Base-by-base conservation (phyloP, 2,888 invertebrate species). In the Pinctada fucata region DNA sequence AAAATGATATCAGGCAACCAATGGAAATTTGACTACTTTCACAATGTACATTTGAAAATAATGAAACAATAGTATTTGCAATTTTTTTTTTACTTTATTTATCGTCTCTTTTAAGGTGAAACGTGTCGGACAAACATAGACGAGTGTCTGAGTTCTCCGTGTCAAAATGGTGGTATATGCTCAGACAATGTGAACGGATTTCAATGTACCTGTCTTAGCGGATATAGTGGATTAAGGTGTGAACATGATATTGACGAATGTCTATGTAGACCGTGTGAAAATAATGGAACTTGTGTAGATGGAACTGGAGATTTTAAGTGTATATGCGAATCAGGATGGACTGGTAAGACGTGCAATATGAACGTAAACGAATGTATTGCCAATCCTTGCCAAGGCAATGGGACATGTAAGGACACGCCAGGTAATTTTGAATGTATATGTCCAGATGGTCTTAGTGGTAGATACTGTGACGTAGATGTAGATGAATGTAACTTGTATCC, bases 81-180 rank as follows among this genome's bases (percentile, higher is more conserved):
- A 31, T 31, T 31, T 58, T 58, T 13, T 58, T 58, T 58, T 58
- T n/a, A 10, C 16, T 2, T 3, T 16, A 3, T 71, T 51, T n/a
- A 51, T 52, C 6, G 58, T 58, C 8, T 5, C 48, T 5, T 64
- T 4, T 63, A 1, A 71, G 75, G 66, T n/a, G 74, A 76, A 3
- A n/a, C 68, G 4, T 83, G 83, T 69, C 73, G 76, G 13, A n/a
- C 66, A 47, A 82, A 85, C 4, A 69, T 82, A 47, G 73, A 85
- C 72, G 82, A 83, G 64, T 85, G 85, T 74, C 65, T 64, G 10
- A 66, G 73, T 13, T 49, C 64, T 52, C 79, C 82, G 4, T 85
- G 84, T 70, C 67, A 76, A 68, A 83, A 83, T 76, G 75, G 76
- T 64, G 85, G 82, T 3, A 84, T 78, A n/a, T 85, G 85, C 67